Percentiles rank a stretch among this genome's conserved stretches.
Conservation (phyloP, 92 coral and sea anemone species). For the Paramuricea clavata region DNA sequence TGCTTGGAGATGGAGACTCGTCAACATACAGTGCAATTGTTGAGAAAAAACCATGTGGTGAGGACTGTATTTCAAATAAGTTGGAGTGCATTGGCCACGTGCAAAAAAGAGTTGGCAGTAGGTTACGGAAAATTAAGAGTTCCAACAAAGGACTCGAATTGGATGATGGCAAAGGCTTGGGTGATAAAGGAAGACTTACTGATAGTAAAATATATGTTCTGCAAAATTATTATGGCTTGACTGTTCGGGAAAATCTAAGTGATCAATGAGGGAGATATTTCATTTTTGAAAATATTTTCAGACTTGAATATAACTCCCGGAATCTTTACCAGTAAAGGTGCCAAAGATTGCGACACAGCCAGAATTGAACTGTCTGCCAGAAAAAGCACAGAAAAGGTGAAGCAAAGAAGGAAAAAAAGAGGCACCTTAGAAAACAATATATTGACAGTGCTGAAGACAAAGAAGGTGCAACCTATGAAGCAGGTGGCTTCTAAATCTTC, state of each 20-base stretch:
- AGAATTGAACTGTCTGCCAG: not conserved
- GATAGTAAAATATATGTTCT: too few species aligned
- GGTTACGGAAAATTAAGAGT: not conserved
- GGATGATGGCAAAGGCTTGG: conserved; percentile 11
- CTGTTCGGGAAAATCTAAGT: conserved; percentile 13
- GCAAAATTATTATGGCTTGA: not conserved
- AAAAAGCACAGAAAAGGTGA: not conserved
- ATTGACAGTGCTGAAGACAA: not conserved
- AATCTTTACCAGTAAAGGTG: not conserved
- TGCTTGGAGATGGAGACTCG: conserved; percentile 22
- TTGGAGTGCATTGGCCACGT: too few species aligned
- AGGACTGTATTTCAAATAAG: too few species aligned
- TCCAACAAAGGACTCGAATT: conserved; percentile 20
- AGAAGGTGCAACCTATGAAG: not conserved
- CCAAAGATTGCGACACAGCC: not conserved
- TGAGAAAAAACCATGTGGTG: conserved; percentile 18
- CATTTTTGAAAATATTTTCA: not conserved
- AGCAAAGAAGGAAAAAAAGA: not conserved
- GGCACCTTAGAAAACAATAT: not conserved
- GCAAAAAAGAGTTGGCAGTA: too few species aligned
- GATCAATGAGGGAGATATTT: not conserved
- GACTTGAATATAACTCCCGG: too few species aligned
- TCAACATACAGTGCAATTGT: conserved; percentile 8
- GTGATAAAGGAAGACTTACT: not conserved
- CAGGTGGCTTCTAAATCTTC: not conserved